Base-by-base conservation (phyloP, 2,113 vertebrate species). In the Triplophysa tibetana region DNA sequence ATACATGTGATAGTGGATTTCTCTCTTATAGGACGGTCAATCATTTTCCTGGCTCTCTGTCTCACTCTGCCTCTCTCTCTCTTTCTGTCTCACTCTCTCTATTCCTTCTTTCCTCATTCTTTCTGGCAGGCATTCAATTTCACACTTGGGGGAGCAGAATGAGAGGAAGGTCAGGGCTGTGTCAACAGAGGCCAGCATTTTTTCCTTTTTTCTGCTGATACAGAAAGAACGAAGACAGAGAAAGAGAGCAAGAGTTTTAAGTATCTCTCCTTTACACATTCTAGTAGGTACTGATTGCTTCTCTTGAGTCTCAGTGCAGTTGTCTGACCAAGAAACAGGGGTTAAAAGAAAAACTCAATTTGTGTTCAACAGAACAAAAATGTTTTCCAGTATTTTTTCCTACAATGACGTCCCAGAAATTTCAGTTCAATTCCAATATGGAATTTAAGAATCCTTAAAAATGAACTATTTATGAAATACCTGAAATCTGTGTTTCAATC, bases 111-210 rank as follows among this genome's bases (percentile, higher is more conserved):
- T 78, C 58, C 70, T 63, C 75, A 63, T 77, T 48, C 66, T 86
- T 85, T 80, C 83, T 86, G 85, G 81, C 81, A 78, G 79, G 79
- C 83, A 82, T 86, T 85, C 85, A 85, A 86, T 86, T 86, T 86
- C 85, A 86, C 85, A 86, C 83, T 85, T 86, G 85, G 85, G 85
- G 85, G 83, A 86, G 81, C 83, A 81, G 83, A 82, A 80, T 84
- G 70, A 84, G 78, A 76, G 76, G 81, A 84, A 86, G 85, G 85
- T 86, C 81, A 86, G 72, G 83, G 76, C 81, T 85, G 83, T 86
- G 83, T 86, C 85, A 84, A 86, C 83, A 84, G 60, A 75, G 84
- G 78, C 82, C 60, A 50, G 78, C 82, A 61, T 85, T 83, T 83
- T 82, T 41, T 12, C n/a, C 54, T 45, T 78, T 72, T 85, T 75